These are phyloP conservation scores for Euplagia quadripunctaria DNA, from an alignment of 2,888 invertebrate species.

Conservation along the genomic window DNA sequence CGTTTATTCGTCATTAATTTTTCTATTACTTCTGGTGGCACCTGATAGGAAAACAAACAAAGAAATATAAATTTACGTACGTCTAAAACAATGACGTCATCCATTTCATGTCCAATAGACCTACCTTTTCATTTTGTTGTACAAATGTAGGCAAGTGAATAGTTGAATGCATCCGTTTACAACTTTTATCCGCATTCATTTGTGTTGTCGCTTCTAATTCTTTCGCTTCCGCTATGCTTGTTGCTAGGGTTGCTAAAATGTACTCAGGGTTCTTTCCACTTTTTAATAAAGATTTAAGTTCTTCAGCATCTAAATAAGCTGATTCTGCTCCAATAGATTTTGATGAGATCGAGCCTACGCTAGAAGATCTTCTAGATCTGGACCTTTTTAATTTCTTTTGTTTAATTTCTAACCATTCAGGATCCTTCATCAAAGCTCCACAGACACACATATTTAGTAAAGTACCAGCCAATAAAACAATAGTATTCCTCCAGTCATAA, in stretches of 20 bases:
- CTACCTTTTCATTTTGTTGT: conserved; percentile 90
- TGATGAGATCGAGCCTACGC: conserved; percentile 83
- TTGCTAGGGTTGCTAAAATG: conserved; percentile 88
- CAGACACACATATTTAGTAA: conserved; percentile 95
- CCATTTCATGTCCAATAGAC: conserved; percentile 4
- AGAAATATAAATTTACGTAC: background rate
- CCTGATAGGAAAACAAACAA: conserved; percentile 73
- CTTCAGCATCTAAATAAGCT: conserved; percentile 87
- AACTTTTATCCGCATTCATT: conserved; percentile 76
- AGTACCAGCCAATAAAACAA: conserved; percentile 92
- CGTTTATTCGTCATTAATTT: conserved; percentile 88
- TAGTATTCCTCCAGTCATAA: conserved; percentile 94
- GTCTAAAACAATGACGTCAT: background rate
- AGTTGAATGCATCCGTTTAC: conserved; percentile 88
- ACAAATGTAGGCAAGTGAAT: conserved; percentile 93
- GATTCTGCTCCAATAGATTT: conserved; percentile 82
- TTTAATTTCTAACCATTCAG: conserved; percentile 92
- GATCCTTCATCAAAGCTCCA: conserved; percentile 95
- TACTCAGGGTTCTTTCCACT: conserved; percentile 90
- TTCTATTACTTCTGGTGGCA: conserved; percentile 91
- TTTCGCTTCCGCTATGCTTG: conserved; percentile 85
- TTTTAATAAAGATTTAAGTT: conserved; percentile 89
- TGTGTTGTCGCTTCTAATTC: conserved; percentile 78
- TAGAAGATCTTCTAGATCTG: conserved; percentile 79
- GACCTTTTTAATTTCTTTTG: conserved; percentile 86